Conservation (phyloP, 2,888 invertebrate genomes). For the Pristionchus arcanus region DNA sequence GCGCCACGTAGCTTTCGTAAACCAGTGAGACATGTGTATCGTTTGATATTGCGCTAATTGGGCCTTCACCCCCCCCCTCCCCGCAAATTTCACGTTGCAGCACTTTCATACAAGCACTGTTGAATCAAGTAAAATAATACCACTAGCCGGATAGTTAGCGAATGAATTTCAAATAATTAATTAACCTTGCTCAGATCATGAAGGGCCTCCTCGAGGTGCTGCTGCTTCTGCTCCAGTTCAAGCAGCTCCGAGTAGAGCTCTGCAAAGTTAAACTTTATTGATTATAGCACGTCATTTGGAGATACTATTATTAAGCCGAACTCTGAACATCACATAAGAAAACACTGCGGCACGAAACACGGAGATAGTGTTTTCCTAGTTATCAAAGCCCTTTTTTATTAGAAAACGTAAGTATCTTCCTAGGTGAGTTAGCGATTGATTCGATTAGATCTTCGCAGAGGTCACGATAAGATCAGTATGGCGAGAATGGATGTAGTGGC, state of each 20-base stretch:
- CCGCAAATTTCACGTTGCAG: not conserved
- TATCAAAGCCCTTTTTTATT: no score
- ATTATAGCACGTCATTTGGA: not conserved
- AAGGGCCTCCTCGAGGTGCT: constrained; percentile 37
- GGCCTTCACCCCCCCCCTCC: no score
- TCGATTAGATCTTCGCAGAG: not conserved
- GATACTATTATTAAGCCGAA: no score
- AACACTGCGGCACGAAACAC: no score
- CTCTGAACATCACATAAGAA: no score
- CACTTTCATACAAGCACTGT: not conserved
- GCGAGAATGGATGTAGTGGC: not conserved
- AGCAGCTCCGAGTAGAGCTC: constrained; percentile 53
- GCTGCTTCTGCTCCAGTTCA: constrained; percentile 55
- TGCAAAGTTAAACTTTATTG: not conserved
- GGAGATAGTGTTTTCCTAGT: no score
- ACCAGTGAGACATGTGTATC: no score
- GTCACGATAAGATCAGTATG: not conserved
- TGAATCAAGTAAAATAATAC: no score
- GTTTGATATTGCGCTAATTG: no score
- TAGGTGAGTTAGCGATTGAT: not conserved
- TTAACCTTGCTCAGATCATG: constrained; percentile 40
- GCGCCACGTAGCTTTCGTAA: no score
- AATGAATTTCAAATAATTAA: not conserved
- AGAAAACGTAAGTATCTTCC: no score
- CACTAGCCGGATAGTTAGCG: no score